phyloP scores from a whole-genome alignment of 2,888 invertebrate species.

The Eupithecia insigniata region DNA sequence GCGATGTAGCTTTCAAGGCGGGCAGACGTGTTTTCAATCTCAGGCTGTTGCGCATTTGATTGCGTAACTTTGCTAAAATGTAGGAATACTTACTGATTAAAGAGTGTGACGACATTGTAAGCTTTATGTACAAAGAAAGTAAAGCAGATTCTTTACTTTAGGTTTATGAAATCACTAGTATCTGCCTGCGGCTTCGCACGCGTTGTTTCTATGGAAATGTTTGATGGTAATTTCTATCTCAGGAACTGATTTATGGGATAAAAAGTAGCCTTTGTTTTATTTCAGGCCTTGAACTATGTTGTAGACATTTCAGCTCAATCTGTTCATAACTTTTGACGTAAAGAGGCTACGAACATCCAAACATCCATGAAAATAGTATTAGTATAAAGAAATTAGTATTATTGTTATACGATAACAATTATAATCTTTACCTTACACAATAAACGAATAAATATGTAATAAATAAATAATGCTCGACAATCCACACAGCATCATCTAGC shows the following conservation, averaged over 20 bases:
- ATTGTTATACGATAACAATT: too few species aligned
- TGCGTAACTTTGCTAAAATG: constrained; percentile 14
- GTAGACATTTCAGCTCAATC: background rate
- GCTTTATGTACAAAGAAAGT: background rate
- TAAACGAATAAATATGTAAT: too few species aligned
- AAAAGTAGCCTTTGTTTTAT: background rate
- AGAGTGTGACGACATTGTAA: background rate
- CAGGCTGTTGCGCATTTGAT: constrained; percentile 5
- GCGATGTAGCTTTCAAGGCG: background rate
- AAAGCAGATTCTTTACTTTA: background rate
- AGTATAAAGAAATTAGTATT: too few species aligned
- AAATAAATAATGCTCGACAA: too few species aligned
- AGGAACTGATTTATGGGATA: background rate
- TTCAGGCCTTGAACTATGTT: background rate
- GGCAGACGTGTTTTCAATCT: background rate
- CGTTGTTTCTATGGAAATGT: background rate
- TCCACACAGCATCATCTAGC: too few species aligned
- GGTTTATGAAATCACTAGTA: background rate
- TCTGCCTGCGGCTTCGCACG: background rate
- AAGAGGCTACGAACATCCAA: background rate
- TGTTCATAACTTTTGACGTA: too few species aligned
- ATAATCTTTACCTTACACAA: too few species aligned
- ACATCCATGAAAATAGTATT: too few species aligned
- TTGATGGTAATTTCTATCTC: background rate
- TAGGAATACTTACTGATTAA: background rate